Evolutionary conservation across 2,888 invertebrate species (phyloP).

Genomic region (Eurytoma adleriae): DNA sequence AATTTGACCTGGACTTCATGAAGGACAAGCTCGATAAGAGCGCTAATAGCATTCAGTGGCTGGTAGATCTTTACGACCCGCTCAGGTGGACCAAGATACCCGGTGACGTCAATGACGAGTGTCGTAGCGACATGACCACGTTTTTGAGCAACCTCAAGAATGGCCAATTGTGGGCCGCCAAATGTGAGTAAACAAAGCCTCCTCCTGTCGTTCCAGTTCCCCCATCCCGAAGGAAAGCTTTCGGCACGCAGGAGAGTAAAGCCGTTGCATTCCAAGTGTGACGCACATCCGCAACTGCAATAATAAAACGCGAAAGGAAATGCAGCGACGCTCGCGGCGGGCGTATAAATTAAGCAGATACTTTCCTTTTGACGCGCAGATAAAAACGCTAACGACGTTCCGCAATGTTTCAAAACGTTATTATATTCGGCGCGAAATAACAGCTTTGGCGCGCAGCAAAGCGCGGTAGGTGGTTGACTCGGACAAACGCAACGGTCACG

Average conservation of each 20-base stretch:
- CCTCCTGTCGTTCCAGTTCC: background rate
- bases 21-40: slow-evolving; percentile 67
- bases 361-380: slow-evolving; percentile 42
- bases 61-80: slow-evolving; percentile 82
- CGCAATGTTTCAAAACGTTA: slow-evolving; percentile 35
- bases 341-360: slow-evolving; percentile 37
- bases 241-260: background rate
- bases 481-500: slow-evolving; percentile 30
- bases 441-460: background rate
- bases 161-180: slow-evolving; percentile 85
- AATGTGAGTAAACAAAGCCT: slow-evolving; percentile 80
- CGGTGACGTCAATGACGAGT: slow-evolving; percentile 78
- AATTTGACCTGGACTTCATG: slow-evolving; percentile 71
- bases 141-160: slow-evolving; percentile 80
- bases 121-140: slow-evolving; percentile 78
- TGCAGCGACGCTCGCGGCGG: slow-evolving; percentile 8
- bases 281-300: background rate
- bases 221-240: background rate
- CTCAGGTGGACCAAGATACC: slow-evolving; percentile 79
- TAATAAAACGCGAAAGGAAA: slow-evolving; percentile 32
- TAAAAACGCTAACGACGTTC: slow-evolving; percentile 19
- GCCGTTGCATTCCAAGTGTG: background rate
- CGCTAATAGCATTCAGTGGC: slow-evolving; percentile 80
- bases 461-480: slow-evolving; percentile 1
- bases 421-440: slow-evolving; percentile 19